Conservation (phyloP, 2,113 vertebrate genomes). For the Lepus timidus region DNA sequence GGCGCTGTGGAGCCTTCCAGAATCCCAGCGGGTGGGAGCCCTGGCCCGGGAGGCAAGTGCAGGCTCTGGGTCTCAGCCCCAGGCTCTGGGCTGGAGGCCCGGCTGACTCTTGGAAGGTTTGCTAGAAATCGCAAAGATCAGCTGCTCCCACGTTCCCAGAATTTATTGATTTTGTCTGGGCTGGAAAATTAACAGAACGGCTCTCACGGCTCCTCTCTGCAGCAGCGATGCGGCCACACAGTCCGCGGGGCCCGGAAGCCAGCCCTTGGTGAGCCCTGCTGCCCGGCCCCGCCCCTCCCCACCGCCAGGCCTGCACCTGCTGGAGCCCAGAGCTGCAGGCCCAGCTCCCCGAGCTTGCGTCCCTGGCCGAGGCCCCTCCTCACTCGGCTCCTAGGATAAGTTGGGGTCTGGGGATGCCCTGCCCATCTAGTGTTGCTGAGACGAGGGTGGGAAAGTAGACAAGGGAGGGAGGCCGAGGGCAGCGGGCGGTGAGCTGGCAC, state of each 20-base stretch:
- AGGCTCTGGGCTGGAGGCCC: background rate
- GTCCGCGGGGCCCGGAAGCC: background rate
- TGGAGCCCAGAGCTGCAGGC: no score
- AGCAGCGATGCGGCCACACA: fast-evolving
- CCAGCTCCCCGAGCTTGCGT: no score
- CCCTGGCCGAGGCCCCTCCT: no score
- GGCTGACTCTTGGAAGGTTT: background rate
- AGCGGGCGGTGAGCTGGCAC: no score
- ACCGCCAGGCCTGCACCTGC: fast-evolving
- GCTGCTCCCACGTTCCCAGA: conserved; percentile 52
- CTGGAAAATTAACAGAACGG: background rate
- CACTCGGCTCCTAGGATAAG: no score
- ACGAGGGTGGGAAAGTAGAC: no score
- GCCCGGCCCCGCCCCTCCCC: fast-evolving
- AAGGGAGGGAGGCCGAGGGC: no score
- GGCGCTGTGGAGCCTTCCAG: background rate
- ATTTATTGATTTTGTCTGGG: conserved; percentile 66
- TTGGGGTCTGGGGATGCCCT: no score
- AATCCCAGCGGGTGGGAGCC: fast-evolving
- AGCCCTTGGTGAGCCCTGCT: fast-evolving
- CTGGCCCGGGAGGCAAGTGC: fast-evolving
- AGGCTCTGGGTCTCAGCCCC: no score
- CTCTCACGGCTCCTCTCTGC: background rate
- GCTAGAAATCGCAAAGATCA: conserved; percentile 73
- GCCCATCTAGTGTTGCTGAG: no score